phyloP scores from a whole-genome alignment of 2,113 vertebrate species.

The Oceanites oceanicus region DNA sequence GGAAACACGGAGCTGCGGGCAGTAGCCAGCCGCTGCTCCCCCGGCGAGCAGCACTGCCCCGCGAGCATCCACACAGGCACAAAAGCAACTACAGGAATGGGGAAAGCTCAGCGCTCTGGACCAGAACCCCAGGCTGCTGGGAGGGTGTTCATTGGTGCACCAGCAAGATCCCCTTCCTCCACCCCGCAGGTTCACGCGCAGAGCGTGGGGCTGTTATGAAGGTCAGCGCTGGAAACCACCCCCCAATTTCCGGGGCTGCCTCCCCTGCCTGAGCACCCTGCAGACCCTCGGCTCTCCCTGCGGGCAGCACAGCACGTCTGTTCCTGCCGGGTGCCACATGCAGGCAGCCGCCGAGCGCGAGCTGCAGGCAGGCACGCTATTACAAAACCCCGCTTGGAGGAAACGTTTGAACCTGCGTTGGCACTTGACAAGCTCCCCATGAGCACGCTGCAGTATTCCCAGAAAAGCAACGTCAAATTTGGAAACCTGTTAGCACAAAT shows the following conservation, averaged over 20 bases:
- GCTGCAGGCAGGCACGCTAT: not conserved
- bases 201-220: fast-evolving
- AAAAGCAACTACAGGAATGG: too few relatives aligned
- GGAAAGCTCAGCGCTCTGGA: not conserved
- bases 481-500: not conserved
- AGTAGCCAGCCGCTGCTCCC: not conserved
- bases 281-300: not conserved
- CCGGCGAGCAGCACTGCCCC: not conserved
- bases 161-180: not conserved
- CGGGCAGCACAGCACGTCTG: not conserved
- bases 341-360: not conserved
- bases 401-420: not conserved
- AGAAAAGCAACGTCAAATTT: not conserved
- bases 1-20: fast-evolving
- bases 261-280: not conserved
- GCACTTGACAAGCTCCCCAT: not conserved
- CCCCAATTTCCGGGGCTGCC: not conserved
- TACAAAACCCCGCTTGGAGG: not conserved
- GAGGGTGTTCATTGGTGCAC: fast-evolving
- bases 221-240: not conserved
- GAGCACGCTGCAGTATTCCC: not conserved
- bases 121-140: not conserved
- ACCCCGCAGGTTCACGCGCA: fast-evolving
- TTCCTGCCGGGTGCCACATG: fast-evolving
- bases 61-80: fast-evolving